Percentiles rank a stretch among this genome's conserved stretches.
phyloP scores from a whole-genome alignment of 2,888 invertebrate genomes.

The Lycaena phlaeas region DNA sequence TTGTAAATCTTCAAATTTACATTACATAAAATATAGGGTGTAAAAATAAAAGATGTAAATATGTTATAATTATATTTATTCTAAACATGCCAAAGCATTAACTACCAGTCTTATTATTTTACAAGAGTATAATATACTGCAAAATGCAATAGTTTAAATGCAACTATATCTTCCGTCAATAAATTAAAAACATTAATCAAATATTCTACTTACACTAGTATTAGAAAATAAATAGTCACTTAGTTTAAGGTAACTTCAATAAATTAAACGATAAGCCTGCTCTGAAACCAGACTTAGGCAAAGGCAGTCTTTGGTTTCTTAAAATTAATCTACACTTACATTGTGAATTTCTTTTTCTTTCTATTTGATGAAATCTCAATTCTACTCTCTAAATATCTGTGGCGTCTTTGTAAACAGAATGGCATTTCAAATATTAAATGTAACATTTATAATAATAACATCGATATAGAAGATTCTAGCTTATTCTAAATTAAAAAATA shows the following conservation, averaged over 20 bases:
- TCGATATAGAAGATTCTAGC: not conserved
- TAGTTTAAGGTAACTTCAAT: slow-evolving; percentile 67
- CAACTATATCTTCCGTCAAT: slow-evolving; percentile 27
- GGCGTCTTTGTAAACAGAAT: slow-evolving; percentile 28
- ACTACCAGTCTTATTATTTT: slow-evolving; percentile 70
- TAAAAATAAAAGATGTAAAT: slow-evolving; percentile 24
- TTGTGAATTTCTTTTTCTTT: slow-evolving; percentile 48
- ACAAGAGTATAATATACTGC: slow-evolving; percentile 61
- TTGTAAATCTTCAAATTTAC: not conserved
- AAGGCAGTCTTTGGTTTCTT: slow-evolving; percentile 66
- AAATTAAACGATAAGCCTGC: slow-evolving; percentile 51
- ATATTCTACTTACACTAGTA: slow-evolving; percentile 35
- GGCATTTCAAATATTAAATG: slow-evolving; percentile 28
- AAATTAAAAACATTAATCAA: slow-evolving; percentile 24
- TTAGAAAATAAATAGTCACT: slow-evolving; percentile 67
- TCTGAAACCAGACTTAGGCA: slow-evolving; percentile 42
- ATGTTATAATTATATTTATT: slow-evolving; percentile 48
- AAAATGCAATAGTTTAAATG: slow-evolving; percentile 58
- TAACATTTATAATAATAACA: slow-evolving; percentile 17
- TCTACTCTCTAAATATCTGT: slow-evolving; percentile 53
- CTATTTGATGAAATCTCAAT: slow-evolving; percentile 54
- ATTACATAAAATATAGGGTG: slow-evolving; percentile 1
- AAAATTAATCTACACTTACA: slow-evolving; percentile 41
- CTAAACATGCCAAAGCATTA: slow-evolving; percentile 48
- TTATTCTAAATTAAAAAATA: slow-evolving; percentile 13